Conservation (phyloP, 1,140 invertebrate genomes). For the Lanistes nyassanus region DNA sequence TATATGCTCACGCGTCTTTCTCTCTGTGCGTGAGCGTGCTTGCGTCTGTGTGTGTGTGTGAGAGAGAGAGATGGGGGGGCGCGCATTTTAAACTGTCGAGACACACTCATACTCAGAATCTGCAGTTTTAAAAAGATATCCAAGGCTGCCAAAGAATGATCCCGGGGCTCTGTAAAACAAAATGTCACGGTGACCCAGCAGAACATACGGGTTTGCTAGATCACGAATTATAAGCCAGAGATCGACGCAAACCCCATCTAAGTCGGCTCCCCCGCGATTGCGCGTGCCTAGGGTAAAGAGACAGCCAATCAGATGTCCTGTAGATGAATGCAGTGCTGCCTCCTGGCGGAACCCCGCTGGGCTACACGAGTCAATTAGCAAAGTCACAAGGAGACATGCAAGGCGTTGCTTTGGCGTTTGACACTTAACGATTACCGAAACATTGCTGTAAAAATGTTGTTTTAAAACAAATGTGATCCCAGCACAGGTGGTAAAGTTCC, state of each 20-base stretch:
- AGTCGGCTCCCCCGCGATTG: conserved; percentile 4
- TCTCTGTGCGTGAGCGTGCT: too few species aligned
- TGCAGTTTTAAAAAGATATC: too few species aligned
- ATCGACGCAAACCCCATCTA: not conserved
- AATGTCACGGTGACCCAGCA: too few species aligned
- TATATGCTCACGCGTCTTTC: too few species aligned
- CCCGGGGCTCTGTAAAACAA: too few species aligned
- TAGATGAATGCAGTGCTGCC: conserved; percentile 20
- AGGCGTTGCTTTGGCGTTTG: not conserved
- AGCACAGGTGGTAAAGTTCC: conserved; percentile 28
- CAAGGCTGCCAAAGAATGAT: too few species aligned
- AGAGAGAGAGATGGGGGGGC: too few species aligned
- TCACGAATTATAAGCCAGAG: too few species aligned
- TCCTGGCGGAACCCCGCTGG: conserved; percentile 16
- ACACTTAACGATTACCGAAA: conserved; percentile 28
- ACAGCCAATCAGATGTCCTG: conserved; percentile 16
- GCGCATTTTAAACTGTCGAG: too few species aligned
- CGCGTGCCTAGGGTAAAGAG: conserved; percentile 16
- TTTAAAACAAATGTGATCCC: conserved; percentile 28
- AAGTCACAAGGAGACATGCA: not conserved
- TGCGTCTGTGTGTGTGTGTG: too few species aligned
- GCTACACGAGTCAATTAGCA: conserved; percentile 25
- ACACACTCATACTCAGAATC: too few species aligned
- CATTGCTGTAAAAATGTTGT: conserved; percentile 26
- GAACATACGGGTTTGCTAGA: too few species aligned